Evolutionary conservation across 53 echinoderm and acorn worm species (phyloP), one percentile per base, ranked within the genome.

Genomic region (Temnopleurus reevesii): DNA sequence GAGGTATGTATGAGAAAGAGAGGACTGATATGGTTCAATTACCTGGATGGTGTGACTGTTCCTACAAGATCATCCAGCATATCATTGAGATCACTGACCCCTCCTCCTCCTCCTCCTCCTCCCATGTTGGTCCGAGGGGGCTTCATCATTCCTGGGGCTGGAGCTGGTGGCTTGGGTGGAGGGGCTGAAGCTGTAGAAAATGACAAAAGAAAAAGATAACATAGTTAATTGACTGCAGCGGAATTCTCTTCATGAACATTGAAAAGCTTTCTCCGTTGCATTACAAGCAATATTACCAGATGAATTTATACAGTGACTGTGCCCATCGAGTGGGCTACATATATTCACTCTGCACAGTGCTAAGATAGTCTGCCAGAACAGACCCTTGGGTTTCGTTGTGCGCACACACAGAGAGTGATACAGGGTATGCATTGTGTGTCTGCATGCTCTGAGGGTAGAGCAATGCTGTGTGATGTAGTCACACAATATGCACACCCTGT

Each of bases 61-160:
- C 88, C 88, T 33, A 87, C 88, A 47, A 87, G 88, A 21, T 87
- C 88, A 35, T 87, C 88, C 46, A 87, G 30, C 88, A 87, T 87
- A 71, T 87, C 88, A 55, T 87, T 87, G 29, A 87, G 88, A 21
- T 87, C 88, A 55, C 88, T 87, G 71, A 87, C 88, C 34, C 88
- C 88, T 60, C 86, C 87, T 34, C 46, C 88, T 34, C 88, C 88
- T 17, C 29, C 53, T 28, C 51, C 53, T 49, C 84, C 84, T 56
- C 83, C 86, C 49, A 87, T 53, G 53, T 87, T 87, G 28, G 71
- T 65, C 88, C 88, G 25, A 31, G 88, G 88, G 9, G 88, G 88
- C 38, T 87, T 87, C 27, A 66, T 53, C 9, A 87, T 36, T 5
- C 46, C 88, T 8, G 30, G 30, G 12, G 86, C 59, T 6, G 88